Evolutionary conservation across 2,797 vertebrate species (phyloP), one percentile per base, ranked within the genome.

Genomic region (Clamator glandarius): DNA sequence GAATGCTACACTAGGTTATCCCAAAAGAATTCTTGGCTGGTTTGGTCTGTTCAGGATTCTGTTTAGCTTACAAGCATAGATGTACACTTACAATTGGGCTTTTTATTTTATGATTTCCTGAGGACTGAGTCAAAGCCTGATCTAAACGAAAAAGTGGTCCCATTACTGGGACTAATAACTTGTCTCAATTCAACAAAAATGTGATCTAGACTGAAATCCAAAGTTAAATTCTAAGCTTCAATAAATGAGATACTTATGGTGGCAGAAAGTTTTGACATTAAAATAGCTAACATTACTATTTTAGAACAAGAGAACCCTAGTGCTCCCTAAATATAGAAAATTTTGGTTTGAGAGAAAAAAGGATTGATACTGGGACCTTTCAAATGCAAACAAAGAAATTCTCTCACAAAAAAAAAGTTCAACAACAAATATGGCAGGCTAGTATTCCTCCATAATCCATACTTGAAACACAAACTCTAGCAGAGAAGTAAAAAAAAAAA

Each of bases 361-460:
- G 8, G 4, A 63, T 7, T 48, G 64, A 44, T 72, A 31, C 8
- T 63, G 36, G 18, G 44, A 94, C 18, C 12, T 85, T 73, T 31
- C 9, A 59, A 92, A 84, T 31, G 11, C 6, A 55, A 92, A 80
- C 15, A 59, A 7, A 39, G 44, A 62, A 84, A 21, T 19, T 5
- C 6, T 2, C 1, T 5, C 3, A 4, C 1, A 0, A n/a, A 54
- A 57, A 57, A 76, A 72, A 11, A 39, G 2, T 19, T 42, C 46
- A 10, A 52, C 4, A 55, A 31, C 13, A 57, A 75, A 44, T 15
- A 62, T 1, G 13, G 50, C 48, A 80, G 29, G 33, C 6, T 59
- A 35, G 12, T 33, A 57, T 15, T 35, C 10, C 28, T 81, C 50
- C 2, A 1, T 6, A 87, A 72, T 20, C 20, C 46, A n/a, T 7